phyloP scores from a whole-genome alignment of 2,797 vertebrate species.

The Neostethus bicornis region DNA sequence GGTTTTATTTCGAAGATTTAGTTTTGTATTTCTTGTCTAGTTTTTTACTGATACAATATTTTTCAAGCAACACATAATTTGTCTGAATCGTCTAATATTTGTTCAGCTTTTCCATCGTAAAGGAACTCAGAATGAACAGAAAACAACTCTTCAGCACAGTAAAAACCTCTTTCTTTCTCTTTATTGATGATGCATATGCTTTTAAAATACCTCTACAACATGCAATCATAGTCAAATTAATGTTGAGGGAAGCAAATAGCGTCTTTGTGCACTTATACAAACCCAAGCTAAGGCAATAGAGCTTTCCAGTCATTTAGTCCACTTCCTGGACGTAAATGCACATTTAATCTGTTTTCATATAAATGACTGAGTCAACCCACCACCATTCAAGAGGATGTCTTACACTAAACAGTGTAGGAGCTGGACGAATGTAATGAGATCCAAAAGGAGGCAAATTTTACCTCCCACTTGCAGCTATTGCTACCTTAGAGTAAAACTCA shows the following conservation, averaged over 20 bases:
- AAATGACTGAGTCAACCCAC: slow-evolving; percentile 55
- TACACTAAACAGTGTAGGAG: slow-evolving; percentile 45
- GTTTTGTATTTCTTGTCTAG: not conserved
- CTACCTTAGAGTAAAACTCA: slow-evolving; percentile 45
- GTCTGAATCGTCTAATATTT: not conserved
- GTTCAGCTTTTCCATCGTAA: not conserved
- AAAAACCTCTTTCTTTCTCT: not conserved
- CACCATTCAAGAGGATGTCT: slow-evolving; percentile 35
- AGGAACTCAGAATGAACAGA: not conserved
- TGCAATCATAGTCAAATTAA: not conserved
- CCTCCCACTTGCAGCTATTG: slow-evolving; percentile 33
- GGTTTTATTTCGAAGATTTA: not conserved
- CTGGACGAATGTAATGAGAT: slow-evolving; percentile 50
- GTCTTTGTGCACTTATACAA: not conserved
- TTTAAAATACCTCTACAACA: not conserved
- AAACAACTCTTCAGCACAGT: not conserved
- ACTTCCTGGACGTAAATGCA: slow-evolving; percentile 13
- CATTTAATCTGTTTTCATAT: slow-evolving; percentile 9
- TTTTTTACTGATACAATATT: not conserved
- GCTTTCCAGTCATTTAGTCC: slow-evolving; percentile 1
- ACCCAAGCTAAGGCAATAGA: not conserved
- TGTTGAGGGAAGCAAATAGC: not conserved
- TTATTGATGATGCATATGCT: not conserved
- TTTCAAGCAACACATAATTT: not conserved
- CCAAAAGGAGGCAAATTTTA: slow-evolving; percentile 37